Percentiles rank a stretch among this genome's conserved stretches.
Evolutionary conservation across 2,888 invertebrate genomes (phyloP).

Genomic region (Cyrtodaria siliqua): DNA sequence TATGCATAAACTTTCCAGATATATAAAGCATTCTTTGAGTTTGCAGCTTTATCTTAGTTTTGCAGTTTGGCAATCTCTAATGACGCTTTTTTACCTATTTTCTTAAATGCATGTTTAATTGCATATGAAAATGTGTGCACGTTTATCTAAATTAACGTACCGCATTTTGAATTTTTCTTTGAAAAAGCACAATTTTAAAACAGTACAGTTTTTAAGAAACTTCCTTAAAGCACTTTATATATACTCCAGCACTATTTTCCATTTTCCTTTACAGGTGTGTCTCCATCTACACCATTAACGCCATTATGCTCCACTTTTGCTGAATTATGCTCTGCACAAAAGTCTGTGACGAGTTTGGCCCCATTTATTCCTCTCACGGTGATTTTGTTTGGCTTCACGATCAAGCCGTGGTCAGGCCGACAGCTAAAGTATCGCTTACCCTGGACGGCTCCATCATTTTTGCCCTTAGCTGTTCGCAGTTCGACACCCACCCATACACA

Average conservation of each 20-base stretch:
- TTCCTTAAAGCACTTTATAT: background rate
- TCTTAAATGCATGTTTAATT: too few relatives aligned
- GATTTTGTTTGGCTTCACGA: constrained; percentile 85
- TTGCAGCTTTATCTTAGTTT: too few relatives aligned
- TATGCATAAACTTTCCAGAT: too few relatives aligned
- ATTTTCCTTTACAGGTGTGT: constrained; percentile 27
- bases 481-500: constrained; percentile 87
- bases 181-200: too few relatives aligned
- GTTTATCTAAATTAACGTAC: too few relatives aligned
- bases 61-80: too few relatives aligned
- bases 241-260: constrained; percentile 17
- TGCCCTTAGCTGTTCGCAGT: constrained; percentile 85
- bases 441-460: constrained; percentile 85
- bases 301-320: background rate
- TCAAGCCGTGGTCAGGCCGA: constrained; percentile 83
- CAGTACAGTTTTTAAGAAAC: too few relatives aligned
- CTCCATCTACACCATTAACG: constrained; percentile 34
- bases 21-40: too few relatives aligned
- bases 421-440: constrained; percentile 85
- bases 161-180: too few relatives aligned
- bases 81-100: too few relatives aligned
- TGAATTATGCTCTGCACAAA: background rate
- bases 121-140: too few relatives aligned
- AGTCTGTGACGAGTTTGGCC: constrained; percentile 84
- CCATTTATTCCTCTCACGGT: constrained; percentile 87